Evolutionary conservation across 2,888 invertebrate genomes (phyloP).

Genomic region (Willowsia nigromaculata): DNA sequence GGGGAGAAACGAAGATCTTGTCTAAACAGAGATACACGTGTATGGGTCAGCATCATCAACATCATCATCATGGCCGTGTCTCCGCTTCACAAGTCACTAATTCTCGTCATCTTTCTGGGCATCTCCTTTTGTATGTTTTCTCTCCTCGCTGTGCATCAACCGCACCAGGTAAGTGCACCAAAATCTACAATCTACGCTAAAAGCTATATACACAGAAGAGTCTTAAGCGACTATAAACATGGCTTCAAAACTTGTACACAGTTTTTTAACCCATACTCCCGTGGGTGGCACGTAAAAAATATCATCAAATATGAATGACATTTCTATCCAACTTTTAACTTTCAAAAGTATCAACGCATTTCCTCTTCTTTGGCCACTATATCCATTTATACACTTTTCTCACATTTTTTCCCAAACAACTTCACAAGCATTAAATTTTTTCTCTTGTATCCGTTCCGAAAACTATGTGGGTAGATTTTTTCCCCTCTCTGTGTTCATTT

Average conservation of each 20-base stretch:
- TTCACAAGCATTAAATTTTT: background rate
- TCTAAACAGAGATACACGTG: slow-evolving; percentile 52
- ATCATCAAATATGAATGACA: slow-evolving; percentile 40
- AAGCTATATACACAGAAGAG: too few relatives aligned
- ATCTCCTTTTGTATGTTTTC: slow-evolving; percentile 77
- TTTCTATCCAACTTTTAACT: slow-evolving; percentile 44
- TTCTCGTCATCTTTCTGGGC: slow-evolving; percentile 77
- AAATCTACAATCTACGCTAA: background rate
- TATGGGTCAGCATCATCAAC: slow-evolving; percentile 64
- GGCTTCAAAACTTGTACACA: slow-evolving; percentile 1
- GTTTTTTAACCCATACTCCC: background rate
- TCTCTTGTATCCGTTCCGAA: background rate
- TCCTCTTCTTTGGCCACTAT: too few relatives aligned
- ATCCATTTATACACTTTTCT: too few relatives aligned
- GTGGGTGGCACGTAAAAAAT: background rate
- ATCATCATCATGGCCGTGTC: slow-evolving; percentile 75
- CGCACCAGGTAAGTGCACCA: slow-evolving; percentile 75
- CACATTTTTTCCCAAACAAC: background rate
- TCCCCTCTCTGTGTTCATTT: background rate
- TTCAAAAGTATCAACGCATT: slow-evolving; percentile 30
- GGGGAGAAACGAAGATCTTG: slow-evolving; percentile 3
- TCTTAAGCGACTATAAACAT: too few relatives aligned
- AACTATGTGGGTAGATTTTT: background rate
- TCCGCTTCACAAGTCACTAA: slow-evolving; percentile 77
- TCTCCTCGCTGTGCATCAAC: slow-evolving; percentile 77